Base-by-base conservation (phyloP, 2,113 vertebrate species). In the Ptilonorhynchus violaceus region DNA sequence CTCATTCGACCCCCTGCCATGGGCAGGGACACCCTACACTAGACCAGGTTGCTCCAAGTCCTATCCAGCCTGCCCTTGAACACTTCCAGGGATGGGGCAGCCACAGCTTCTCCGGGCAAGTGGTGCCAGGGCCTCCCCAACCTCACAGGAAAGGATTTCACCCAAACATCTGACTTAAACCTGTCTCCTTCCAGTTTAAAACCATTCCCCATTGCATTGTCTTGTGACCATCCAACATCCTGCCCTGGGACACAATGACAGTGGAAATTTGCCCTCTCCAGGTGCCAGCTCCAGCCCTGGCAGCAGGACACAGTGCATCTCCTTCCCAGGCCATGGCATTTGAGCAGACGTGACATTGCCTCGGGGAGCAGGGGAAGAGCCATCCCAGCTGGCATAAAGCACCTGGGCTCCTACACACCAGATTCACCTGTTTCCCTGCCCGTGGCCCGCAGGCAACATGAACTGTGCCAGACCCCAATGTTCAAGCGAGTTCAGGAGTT, bases 401-500 rank as follows among this genome's bases (percentile, higher is more conserved):
- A 10, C 14, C 80, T 63, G 69, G 5, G 58, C 23, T 55, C 60
- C 46, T 2, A 3, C 39, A 35, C 80, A 10, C 28, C 69, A 15
- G 27, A 6, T 2, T 7, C 47, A 17, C 21, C 25, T 3, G 0
- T 31, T 30, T 15, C 4, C n/a, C 64, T 7, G 6, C 3, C n/a
- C 15, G 53, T 35, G 4, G 1, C 4, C 33, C 0, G 0, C 44
- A 42, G 66, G 50, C 24, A 42, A 10, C 20, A 9, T 0, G 1
- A 27, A n/a, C 49, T 13, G 6, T 1, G 4, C 47, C 37, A 13
- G 5, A 8, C 10, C 39, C 33, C 55, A 15, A 25, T 0, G 7
- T 11, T 11, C 4, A 0, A 13, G 5, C 1, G 9, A 50, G n/a
- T 37, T 18, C 39, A 27, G 55, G 64, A 33, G 18, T 13, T 11